A percentile compares a stretch with the other conserved stretches of the same genome.
Conservation (phyloP, 2,888 invertebrate species). For the Orthosia cruda region DNA sequence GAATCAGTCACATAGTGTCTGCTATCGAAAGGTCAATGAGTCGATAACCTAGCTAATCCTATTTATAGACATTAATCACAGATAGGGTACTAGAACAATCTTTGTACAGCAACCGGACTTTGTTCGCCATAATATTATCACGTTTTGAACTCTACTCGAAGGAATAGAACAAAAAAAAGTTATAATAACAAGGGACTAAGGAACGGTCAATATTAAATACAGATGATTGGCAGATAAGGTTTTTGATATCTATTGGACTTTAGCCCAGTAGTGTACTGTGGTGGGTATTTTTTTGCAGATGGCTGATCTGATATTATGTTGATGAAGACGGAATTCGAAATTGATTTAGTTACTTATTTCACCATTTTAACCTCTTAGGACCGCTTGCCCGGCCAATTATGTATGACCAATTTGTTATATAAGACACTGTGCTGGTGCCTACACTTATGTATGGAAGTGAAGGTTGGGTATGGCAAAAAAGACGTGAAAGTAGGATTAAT, state of each 20-base stretch:
- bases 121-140: conserved; percentile 37
- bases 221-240: conserved; percentile 13
- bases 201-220: neutral
- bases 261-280: neutral
- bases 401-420: too few species aligned
- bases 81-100: conserved; percentile 34
- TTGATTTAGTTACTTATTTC: conserved; percentile 1
- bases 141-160: conserved; percentile 8
- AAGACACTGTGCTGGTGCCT: too few species aligned
- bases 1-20: conserved; percentile 14
- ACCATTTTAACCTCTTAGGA: neutral
- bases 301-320: neutral
- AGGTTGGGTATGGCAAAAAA: too few species aligned
- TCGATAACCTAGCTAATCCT: conserved; percentile 49
- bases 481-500: too few species aligned
- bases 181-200: neutral
- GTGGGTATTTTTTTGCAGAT: neutral
- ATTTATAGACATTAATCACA: conserved; percentile 51
- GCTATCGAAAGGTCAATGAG: conserved; percentile 30
- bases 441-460: too few species aligned
- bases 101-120: conserved; percentile 47
- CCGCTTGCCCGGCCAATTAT: too few species aligned
- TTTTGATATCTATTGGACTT: conserved; percentile 30
- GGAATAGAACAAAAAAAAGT: conserved; percentile 20
- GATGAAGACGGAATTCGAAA: too few species aligned